Evolutionary conservation across 1,140 invertebrate species (phyloP).

Genomic region (Bradynema listronoti): DNA sequence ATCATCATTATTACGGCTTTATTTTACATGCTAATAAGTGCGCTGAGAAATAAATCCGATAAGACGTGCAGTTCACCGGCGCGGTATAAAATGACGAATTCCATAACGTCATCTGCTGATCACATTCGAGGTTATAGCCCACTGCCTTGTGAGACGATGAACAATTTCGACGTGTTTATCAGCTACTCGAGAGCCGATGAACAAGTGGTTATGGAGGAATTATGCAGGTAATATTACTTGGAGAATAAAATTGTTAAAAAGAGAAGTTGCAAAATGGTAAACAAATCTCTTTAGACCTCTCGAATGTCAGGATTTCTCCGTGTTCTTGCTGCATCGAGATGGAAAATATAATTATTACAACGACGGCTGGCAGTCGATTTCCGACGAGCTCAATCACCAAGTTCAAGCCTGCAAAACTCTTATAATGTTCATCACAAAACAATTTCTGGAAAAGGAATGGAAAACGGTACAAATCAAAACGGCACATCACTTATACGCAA

Average conservation of each 20-base stretch:
- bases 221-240: constrained; percentile 31
- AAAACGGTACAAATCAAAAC: constrained; percentile 46
- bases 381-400: constrained; percentile 42
- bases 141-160: constrained; percentile 25
- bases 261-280: not conserved
- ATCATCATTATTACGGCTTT: constrained; percentile 3
- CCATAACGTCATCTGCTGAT: constrained; percentile 41
- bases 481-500: constrained; percentile 44
- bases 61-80: constrained; percentile 11
- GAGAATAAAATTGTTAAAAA: not conserved
- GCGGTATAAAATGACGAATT: constrained; percentile 46
- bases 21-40: not conserved
- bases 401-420: constrained; percentile 40
- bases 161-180: constrained; percentile 47
- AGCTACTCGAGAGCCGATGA: constrained; percentile 48
- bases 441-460: constrained; percentile 53
- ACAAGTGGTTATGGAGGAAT: constrained; percentile 28
- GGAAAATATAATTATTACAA: constrained; percentile 20
- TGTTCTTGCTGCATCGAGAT: constrained; percentile 46
- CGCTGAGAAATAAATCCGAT: not conserved
- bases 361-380: constrained; percentile 30
- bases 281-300: constrained; percentile 34
- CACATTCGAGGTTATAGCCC: constrained; percentile 22
- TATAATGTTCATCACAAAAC: constrained; percentile 40
- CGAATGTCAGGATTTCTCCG: constrained; percentile 31